Base-by-base conservation (phyloP, 2,888 invertebrate genomes). In the Orthosia incerta region DNA sequence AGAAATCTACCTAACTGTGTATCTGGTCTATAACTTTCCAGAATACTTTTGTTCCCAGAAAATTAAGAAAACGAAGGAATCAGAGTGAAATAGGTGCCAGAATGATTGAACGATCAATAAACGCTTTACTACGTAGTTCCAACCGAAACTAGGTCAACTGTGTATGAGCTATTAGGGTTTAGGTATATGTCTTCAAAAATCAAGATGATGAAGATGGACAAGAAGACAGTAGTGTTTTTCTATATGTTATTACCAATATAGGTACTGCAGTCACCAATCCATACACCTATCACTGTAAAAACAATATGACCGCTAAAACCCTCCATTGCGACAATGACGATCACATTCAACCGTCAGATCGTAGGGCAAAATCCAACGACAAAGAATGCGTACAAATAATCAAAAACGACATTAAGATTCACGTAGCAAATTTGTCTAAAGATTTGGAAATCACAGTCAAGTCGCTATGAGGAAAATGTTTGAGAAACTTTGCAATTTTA, bases 391-490 rank as follows among this genome's bases (percentile, higher is more conserved):
- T 66, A 65, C 39, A 59, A 70, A 69, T 57, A 11, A 16, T 46
- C 13, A 16, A n/a, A 57, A 57, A 39, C n/a, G 5, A 11, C 15
- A 45, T 70, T 62, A 11, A 56, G 55, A 39, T 45, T 61, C 39
- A 62, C 48, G 56, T 55, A 79, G 57, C 45, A 45, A n/a, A 65
- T 59, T 55, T 63, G 20, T 66, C 62, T 20, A n/a, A 71, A 9
- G 53, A 66, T 79, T 23, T 67, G 20, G 56, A 77, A 75, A 80
- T 68, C 50, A 16, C n/a, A 4, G 46, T 26, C 2, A 56, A 26
- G 12, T 45, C 20, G 57, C 31, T 45, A 62, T 55, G 55, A 82
- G 82, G 79, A 76, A 59, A 82, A 82, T 51, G 55, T 55, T 46
- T 11, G 13, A 39, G 5, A 18, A 60, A 16, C 73, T 48, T 59